Base-by-base conservation (phyloP, 2,113 vertebrate genomes). In the Edolisoma coerulescens region DNA sequence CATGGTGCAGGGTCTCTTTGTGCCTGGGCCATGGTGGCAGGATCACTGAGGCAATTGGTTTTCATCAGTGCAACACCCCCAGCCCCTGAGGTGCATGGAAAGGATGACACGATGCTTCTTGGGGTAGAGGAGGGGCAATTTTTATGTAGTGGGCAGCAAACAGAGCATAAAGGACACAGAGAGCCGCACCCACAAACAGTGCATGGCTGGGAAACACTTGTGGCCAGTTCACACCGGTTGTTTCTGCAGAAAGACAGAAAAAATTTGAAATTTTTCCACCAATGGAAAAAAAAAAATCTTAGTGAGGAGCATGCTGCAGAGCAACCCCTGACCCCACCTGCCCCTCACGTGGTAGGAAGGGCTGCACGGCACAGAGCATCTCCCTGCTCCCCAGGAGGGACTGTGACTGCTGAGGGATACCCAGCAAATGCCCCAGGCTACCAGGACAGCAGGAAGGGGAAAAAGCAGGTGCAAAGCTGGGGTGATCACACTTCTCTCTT, bases 61-160 rank as follows among this genome's bases (percentile, higher is more conserved):
- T 47, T 54, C 24, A 45, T 20, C 26, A 23, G 8, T 19, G 30
- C 0, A 2, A 67, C 30, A 42, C 6, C 19, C 30, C 5, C 5
- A 16, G 20, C 1, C 18, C 20, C 17, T 5, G 6, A 21, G 13
- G 42, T 15, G 23, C 0, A 0, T 4, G 37, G 50, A 42, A 84
- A 74, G 20, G 26, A 84, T 0, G 1, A 57, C 15, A 15, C 0
- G 1, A 16, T 64, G 53, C 57, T 82, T 56, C 64, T 33, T 21
- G 35, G 53, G 23, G 23, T 26, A 42, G 16, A 75, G 15, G 50
- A 91, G 60, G 24, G 35, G 24, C 19, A 81, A 21, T 47, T 71
- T 91, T 77, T 42, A 47, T 2, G 21, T 9, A 45, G 47, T 1
- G 0, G 47, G 64, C 56, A 87, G 65, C 30, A 89, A 93, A 42